A percentile compares a stretch with the other conserved stretches of the same genome.
Evolutionary conservation across 2,113 vertebrate species (phyloP).

Genomic region (Nothocercus nigrocapillus): DNA sequence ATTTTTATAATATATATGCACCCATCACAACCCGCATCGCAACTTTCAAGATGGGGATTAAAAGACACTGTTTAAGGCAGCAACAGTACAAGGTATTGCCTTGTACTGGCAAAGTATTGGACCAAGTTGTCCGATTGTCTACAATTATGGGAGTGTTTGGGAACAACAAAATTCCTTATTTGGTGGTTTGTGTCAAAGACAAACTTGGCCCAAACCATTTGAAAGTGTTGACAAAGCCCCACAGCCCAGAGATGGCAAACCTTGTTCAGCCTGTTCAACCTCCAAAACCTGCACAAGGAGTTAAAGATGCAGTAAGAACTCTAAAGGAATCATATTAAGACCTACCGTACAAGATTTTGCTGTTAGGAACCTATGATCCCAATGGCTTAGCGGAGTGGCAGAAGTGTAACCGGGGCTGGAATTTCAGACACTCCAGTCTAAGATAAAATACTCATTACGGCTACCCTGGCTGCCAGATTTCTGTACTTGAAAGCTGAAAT

Average conservation of each 20-base stretch:
- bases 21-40: not conserved
- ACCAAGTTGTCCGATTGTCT: too few relatives aligned
- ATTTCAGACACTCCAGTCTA: slow-evolving; percentile 30
- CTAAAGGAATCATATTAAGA: not conserved
- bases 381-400: not conserved
- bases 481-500: slow-evolving; percentile 24
- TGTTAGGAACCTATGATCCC: not conserved
- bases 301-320: not conserved
- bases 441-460: slow-evolving; percentile 50
- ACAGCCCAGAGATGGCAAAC: not conserved
- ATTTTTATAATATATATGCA: not conserved
- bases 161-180: not conserved
- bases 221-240: not conserved
- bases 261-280: not conserved
- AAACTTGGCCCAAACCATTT: not conserved
- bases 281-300: not conserved
- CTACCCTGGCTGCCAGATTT: slow-evolving; percentile 28
- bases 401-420: not conserved
- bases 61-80: not conserved
- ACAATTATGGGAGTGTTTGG: not conserved
- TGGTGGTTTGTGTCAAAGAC: not conserved
- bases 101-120: too few relatives aligned
- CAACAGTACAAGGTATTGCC: not conserved
- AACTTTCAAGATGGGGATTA: not conserved
- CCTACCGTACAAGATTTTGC: not conserved